Conservation (phyloP, 2,888 invertebrate species). For the Drosophila flavopinicola region DNA sequence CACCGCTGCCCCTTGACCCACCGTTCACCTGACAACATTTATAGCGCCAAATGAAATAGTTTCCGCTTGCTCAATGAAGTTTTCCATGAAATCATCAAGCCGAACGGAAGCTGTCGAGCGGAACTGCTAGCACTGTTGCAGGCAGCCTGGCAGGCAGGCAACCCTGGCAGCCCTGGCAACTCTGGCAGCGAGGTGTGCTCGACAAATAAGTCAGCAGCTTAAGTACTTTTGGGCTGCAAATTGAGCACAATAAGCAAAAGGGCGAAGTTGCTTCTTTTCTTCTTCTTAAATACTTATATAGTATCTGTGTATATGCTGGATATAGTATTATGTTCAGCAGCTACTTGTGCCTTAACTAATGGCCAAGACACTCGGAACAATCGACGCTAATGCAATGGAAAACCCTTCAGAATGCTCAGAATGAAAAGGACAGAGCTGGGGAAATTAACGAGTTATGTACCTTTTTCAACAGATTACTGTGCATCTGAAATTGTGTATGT, state of each 20-base stretch:
- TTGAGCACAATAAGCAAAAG: conserved; percentile 32
- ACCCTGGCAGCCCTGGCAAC: conserved; percentile 3
- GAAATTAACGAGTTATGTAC: conserved; percentile 59
- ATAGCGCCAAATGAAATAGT: conserved; percentile 74
- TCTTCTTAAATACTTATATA: conserved; percentile 8
- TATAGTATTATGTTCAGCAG: neutral
- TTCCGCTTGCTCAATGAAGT: conserved; percentile 79
- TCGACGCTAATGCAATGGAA: conserved; percentile 60
- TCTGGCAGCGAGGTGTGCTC: conserved; percentile 32
- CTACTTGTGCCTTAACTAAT: conserved; percentile 9
- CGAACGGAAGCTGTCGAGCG: conserved; percentile 79
- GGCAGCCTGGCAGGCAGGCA: conserved; percentile 30
- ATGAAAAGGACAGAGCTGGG: conserved; percentile 34
- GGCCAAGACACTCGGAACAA: conserved; percentile 39
- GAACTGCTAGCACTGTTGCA: conserved; percentile 71
- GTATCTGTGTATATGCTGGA: conserved; percentile 2
- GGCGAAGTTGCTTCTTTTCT: conserved; percentile 11
- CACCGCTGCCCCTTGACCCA: neutral
- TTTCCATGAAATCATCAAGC: conserved; percentile 80
- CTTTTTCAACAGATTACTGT: conserved; percentile 74
- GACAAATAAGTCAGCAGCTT: conserved; percentile 12
- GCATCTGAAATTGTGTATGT: conserved; percentile 28
- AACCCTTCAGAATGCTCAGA: conserved; percentile 43
- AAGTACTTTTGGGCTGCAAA: conserved; percentile 27
- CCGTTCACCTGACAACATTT: conserved; percentile 57